A percentile compares a stretch with the other conserved stretches of the same genome.
Conservation (phyloP, 2,797 vertebrate genomes). For the Sebastes ruberrimus region DNA sequence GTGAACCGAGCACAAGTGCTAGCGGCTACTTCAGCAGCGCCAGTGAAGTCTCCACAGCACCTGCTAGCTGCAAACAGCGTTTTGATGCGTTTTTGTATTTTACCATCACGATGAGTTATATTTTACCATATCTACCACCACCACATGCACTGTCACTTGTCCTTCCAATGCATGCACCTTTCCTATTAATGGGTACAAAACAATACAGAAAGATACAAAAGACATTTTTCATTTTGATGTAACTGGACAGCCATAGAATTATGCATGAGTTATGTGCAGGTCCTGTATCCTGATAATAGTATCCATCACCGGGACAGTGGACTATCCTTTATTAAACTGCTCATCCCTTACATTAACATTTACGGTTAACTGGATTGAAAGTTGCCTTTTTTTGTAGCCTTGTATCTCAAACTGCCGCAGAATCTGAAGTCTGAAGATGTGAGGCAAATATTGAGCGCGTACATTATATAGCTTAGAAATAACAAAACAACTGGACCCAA, state of each 20-base stretch:
- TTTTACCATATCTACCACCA: neutral
- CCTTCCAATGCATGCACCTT: neutral
- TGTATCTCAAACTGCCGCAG: neutral
- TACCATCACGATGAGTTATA: neutral
- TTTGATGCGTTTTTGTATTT: neutral
- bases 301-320: neutral
- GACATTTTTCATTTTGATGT: neutral
- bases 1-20: no score
- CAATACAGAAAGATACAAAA: neutral
- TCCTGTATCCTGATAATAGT: neutral
- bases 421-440: neutral
- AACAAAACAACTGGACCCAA: neutral
- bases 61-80: no score
- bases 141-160: neutral
- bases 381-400: neutral
- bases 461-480: neutral
- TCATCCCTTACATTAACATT: neutral
- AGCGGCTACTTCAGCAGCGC: no score
- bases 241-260: neutral
- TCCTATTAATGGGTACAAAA: neutral
- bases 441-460: neutral
- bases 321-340: neutral
- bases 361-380: neutral
- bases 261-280: neutral
- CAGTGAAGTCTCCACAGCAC: no score